These are phyloP conservation scores for Sitta europaea DNA, from an alignment of 2,113 vertebrate genomes.

Conservation along the genomic window DNA sequence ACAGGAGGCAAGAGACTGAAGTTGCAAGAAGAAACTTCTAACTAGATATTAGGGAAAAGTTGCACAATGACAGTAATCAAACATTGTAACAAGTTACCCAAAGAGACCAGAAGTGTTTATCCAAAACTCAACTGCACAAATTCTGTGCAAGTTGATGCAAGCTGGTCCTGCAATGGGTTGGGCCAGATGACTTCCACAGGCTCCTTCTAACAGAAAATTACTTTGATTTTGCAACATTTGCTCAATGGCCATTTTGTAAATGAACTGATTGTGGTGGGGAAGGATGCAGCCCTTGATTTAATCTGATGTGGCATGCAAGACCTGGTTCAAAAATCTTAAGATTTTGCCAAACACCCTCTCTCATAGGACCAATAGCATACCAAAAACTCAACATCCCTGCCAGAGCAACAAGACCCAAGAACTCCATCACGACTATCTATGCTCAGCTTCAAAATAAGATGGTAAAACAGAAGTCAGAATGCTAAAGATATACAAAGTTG, in stretches of 20 bases:
- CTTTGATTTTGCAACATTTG: neutral
- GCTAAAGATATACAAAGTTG: neutral
- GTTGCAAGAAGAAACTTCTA: neutral
- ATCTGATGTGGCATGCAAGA: neutral
- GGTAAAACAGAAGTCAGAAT: neutral
- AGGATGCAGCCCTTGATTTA: neutral
- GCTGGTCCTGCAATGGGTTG: neutral
- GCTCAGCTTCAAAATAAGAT: neutral
- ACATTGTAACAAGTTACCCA: neutral
- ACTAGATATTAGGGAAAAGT: neutral
- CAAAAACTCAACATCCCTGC: neutral
- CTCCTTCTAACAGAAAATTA: neutral
- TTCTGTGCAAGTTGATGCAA: neutral
- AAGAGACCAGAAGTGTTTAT: neutral
- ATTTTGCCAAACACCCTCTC: neutral
- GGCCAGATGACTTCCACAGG: neutral
- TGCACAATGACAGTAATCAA: neutral
- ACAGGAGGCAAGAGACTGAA: neutral
- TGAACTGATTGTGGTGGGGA: neutral
- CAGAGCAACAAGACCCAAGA: neutral
- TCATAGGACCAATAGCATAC: neutral
- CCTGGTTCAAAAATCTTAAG: neutral
- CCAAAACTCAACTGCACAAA: neutral
- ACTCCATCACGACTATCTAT: neutral
- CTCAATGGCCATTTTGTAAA: neutral